These are phyloP conservation scores for Scaptomyza graminum DNA, from an alignment of 1,140 invertebrate species.

Conservation along the genomic window DNA sequence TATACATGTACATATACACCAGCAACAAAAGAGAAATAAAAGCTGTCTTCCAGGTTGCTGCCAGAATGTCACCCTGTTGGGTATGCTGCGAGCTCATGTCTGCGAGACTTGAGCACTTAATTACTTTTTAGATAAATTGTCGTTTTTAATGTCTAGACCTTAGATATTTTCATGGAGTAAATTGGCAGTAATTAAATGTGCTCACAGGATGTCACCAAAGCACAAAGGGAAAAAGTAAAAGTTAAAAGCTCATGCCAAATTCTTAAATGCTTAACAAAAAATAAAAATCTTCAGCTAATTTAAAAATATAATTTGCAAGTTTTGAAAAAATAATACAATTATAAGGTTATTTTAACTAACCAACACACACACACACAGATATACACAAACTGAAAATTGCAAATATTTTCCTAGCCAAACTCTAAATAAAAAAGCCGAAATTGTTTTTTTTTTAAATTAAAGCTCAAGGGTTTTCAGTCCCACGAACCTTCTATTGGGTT, in stretches of 20 bases:
- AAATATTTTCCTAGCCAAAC: conserved; percentile 39
- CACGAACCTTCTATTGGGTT: neutral
- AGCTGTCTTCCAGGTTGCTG: conserved; percentile 4
- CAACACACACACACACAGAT: conserved; percentile 5
- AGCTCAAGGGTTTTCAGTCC: conserved; percentile 53
- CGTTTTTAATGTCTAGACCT: conserved; percentile 81
- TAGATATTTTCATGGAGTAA: conserved; percentile 74
- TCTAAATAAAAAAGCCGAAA: conserved; percentile 73
- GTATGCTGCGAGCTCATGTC: conserved; percentile 11
- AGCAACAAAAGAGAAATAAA: conserved; percentile 26
- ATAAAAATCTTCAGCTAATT: conserved; percentile 7
- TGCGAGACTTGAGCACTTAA: conserved; percentile 75
- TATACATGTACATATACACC: conserved; percentile 31
- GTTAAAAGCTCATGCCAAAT: conserved; percentile 57
- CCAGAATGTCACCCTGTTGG: conserved; percentile 4
- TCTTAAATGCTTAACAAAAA: conserved; percentile 38
- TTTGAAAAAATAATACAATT: conserved; percentile 36
- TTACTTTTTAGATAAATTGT: conserved; percentile 83
- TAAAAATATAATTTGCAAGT: conserved; percentile 23
- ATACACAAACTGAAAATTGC: conserved; percentile 7
- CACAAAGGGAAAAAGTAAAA: conserved; percentile 30
- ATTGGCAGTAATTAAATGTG: conserved; percentile 81
- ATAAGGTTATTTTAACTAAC: conserved; percentile 22
- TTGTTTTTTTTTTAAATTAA: conserved; percentile 82
- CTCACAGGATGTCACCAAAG: conserved; percentile 63